Evolutionary conservation across 2,888 invertebrate genomes (phyloP).

Genomic region (Eurois occulta): DNA sequence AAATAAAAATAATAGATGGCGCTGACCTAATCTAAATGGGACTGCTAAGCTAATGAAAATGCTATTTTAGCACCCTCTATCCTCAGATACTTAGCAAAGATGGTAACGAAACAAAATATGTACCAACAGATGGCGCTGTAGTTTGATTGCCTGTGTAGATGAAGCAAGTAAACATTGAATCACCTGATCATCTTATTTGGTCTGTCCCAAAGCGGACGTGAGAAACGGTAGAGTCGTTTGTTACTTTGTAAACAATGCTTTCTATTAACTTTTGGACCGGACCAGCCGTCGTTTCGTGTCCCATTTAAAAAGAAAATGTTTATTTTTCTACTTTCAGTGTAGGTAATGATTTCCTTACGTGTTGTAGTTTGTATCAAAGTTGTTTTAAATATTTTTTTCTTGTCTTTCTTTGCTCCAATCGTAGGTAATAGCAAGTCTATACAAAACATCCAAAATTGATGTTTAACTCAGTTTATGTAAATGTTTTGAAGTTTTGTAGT

Average conservation of each 20-base stretch:
- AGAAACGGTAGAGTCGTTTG: background rate
- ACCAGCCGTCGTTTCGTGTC: background rate
- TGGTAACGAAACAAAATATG: background rate
- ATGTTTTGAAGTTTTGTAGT: background rate
- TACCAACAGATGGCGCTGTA: conserved; percentile 33
- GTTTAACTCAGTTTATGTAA: background rate
- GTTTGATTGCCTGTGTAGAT: background rate
- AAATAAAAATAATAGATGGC: background rate
- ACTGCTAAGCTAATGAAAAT: too few species aligned
- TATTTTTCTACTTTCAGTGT: conserved; percentile 8
- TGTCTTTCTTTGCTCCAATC: background rate
- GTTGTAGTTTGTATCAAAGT: background rate
- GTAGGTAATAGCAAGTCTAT: background rate
- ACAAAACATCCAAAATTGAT: background rate
- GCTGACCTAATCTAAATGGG: accelerated
- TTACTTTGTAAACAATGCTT: conserved; percentile 42
- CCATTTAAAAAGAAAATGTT: conserved; percentile 16
- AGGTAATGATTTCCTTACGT: background rate
- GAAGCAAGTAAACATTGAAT: conserved; percentile 18
- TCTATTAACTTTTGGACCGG: conserved; percentile 27
- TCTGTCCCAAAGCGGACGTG: conserved; percentile 3
- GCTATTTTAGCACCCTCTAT: conserved; percentile 28
- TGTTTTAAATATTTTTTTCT: background rate
- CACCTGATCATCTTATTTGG: conserved; percentile 18
- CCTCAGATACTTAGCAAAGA: background rate